These are phyloP conservation scores for Araneus ventricosus DNA, from an alignment of 1,140 invertebrate species.

Conservation along the genomic window DNA sequence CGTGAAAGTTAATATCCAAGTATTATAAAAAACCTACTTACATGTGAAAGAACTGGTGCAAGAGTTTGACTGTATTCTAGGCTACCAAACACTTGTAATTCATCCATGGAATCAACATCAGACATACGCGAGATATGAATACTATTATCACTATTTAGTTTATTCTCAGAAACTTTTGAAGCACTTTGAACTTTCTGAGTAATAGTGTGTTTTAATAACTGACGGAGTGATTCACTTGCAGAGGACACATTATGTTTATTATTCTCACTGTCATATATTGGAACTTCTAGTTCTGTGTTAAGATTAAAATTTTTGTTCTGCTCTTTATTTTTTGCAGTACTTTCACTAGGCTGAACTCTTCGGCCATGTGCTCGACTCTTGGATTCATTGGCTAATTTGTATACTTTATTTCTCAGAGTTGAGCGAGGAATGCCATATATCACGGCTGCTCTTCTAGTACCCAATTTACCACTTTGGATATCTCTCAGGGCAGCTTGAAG, in stretches of 20 bases:
- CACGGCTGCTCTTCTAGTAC: constrained; percentile 93
- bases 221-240: constrained; percentile 83
- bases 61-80: constrained; percentile 74
- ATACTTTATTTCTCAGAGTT: constrained; percentile 95
- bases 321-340: constrained; percentile 79
- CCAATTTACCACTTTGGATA: constrained; percentile 94
- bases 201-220: constrained; percentile 80
- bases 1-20: background rate
- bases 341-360: constrained; percentile 22
- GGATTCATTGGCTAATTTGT: constrained; percentile 89
- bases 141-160: constrained; percentile 28
- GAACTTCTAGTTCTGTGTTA: constrained; percentile 81
- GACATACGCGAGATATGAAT: constrained; percentile 17
- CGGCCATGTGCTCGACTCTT: constrained; percentile 57
- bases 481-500: constrained; percentile 93
- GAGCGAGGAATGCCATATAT: constrained; percentile 97
- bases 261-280: constrained; percentile 82
- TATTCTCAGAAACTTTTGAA: constrained; percentile 33
- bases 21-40: constrained; percentile 19
- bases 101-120: constrained; percentile 53
- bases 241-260: constrained; percentile 76
- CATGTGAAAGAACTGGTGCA: constrained; percentile 76
- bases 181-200: constrained; percentile 71
- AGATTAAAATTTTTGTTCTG: constrained; percentile 48
- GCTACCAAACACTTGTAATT: constrained; percentile 62